These are phyloP conservation scores for Lasioglossum malachurum DNA, from an alignment of 2,888 invertebrate species.

Conservation along the genomic window DNA sequence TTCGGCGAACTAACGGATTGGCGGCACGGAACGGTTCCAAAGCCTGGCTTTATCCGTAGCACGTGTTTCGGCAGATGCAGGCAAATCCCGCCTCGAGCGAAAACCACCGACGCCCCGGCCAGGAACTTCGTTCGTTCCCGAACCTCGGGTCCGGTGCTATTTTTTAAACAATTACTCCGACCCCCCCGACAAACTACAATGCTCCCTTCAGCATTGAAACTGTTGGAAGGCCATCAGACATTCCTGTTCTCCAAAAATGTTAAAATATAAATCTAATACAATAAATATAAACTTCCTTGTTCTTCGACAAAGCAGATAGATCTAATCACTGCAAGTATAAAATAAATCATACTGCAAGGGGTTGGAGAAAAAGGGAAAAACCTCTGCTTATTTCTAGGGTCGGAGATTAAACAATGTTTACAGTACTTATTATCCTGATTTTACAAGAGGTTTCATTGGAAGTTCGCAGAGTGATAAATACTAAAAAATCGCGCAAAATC, in stretches of 20 bases:
- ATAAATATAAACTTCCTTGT: no score
- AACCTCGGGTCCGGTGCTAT: background rate
- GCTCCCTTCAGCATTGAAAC: background rate
- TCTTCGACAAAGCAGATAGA: no score
- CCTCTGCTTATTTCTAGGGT: no score
- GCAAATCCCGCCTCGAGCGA: slow-evolving; percentile 75
- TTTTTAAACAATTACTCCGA: slow-evolving; percentile 4
- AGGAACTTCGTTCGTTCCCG: slow-evolving; percentile 19
- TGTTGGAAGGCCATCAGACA: background rate
- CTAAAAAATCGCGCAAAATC: no score
- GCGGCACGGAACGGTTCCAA: slow-evolving; percentile 57
- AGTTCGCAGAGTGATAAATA: no score
- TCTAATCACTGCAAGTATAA: no score
- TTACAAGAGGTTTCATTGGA: no score
- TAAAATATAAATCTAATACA: background rate
- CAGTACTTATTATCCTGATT: no score
- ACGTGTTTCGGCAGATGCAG: slow-evolving; percentile 80
- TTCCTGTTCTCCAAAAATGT: background rate
- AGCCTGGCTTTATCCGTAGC: slow-evolving; percentile 74
- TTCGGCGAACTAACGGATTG: slow-evolving; percentile 70
- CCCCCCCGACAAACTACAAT: background rate
- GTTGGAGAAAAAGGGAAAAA: no score
- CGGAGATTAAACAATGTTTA: no score
- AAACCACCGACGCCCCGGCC: slow-evolving; percentile 48
- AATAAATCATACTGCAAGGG: no score